Evolutionary conservation across 37 sponge, comb jelly and placozoan genomes (phyloP).

Genomic region (Axinella damicornis): DNA sequence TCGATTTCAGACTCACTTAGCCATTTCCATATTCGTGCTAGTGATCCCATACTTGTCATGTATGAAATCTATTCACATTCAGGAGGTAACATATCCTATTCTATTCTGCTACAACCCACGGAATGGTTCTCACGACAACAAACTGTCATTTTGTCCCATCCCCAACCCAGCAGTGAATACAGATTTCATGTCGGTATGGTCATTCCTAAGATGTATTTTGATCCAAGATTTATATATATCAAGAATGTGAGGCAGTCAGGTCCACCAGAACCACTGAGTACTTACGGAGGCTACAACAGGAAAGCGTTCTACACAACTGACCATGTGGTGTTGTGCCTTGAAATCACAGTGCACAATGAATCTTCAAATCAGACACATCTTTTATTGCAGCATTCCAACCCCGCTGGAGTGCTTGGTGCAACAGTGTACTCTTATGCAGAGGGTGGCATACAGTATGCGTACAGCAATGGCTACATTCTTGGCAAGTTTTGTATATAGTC

Average conservation of each 20-base stretch:
- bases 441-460: neutral
- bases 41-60: slow-evolving; percentile 2
- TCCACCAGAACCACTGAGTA: neutral
- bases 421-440: slow-evolving; percentile 1
- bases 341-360: neutral
- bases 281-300: neutral
- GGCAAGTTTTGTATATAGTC: neutral
- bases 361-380: slow-evolving; percentile 11
- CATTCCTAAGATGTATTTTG: neutral
- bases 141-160: neutral
- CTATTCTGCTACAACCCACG: slow-evolving; percentile 13
- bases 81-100: neutral
- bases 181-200: slow-evolving; percentile 12
- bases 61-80: neutral
- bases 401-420: neutral
- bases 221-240: neutral
- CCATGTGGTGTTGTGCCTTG: neutral
- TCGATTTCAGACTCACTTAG: neutral
- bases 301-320: neutral
- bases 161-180: neutral
- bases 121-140: slow-evolving; percentile 25
- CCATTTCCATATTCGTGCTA: slow-evolving; percentile 6
- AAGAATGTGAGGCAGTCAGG: neutral
- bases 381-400: slow-evolving; percentile 1
- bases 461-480: slow-evolving; percentile 33